Percentiles rank a stretch among this genome's conserved stretches.
These are phyloP conservation scores for Mystacides longicornis DNA, from an alignment of 2,888 invertebrate species.

Conservation along the genomic window DNA sequence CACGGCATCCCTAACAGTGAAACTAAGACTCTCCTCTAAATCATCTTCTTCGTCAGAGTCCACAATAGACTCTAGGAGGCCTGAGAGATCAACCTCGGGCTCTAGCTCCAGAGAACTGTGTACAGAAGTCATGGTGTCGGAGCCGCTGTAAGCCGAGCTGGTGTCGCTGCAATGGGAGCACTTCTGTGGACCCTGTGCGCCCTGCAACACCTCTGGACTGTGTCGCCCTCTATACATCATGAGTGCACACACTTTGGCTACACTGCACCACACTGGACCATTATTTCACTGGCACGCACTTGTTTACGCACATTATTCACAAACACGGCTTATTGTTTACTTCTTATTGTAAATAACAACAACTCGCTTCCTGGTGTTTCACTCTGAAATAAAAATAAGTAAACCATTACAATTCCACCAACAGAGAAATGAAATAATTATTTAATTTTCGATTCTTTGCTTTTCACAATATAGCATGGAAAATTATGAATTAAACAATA, in stretches of 20 bases:
- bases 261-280: constrained; percentile 5
- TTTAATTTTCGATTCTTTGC: no score
- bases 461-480: no score
- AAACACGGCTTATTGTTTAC: no score
- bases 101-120: constrained; percentile 76
- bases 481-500: no score
- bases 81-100: constrained; percentile 83
- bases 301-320: not conserved
- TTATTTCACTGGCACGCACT: not conserved
- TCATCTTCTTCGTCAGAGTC: constrained; percentile 96
- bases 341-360: no score
- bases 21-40: constrained; percentile 80
- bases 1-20: constrained; percentile 88
- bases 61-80: constrained; percentile 90
- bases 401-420: no score
- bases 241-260: constrained; percentile 26
- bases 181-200: constrained; percentile 60
- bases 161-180: constrained; percentile 80
- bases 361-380: no score
- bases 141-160: constrained; percentile 93
- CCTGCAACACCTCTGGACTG: constrained; percentile 70
- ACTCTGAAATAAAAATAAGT: no score
- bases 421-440: no score
- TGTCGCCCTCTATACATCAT: constrained; percentile 53
- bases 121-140: constrained; percentile 91